phyloP scores from a whole-genome alignment of 2,113 vertebrate species.

The Campylomormyrus tamandua region DNA sequence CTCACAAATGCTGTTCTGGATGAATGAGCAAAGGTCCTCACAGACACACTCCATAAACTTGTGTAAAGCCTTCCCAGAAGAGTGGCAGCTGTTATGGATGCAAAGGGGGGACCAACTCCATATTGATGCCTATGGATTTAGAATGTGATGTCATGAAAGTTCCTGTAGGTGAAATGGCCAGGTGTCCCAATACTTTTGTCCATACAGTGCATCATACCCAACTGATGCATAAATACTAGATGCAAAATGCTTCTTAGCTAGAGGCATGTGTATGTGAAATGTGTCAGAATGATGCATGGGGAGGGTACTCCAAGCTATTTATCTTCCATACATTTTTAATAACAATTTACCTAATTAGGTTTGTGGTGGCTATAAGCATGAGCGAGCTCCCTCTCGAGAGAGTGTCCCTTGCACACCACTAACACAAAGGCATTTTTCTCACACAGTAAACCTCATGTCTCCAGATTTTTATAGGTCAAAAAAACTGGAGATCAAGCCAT shows the following conservation, averaged over 20 bases:
- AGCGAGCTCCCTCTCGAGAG: background rate
- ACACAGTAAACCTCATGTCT: background rate
- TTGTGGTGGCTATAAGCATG: slow-evolving; percentile 17
- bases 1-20: no score
- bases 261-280: background rate
- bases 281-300: background rate
- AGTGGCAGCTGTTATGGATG: background rate
- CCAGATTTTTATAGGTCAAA: background rate
- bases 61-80: background rate
- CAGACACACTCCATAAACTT: background rate
- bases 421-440: background rate
- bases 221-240: background rate
- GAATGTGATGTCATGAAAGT: background rate
- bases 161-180: background rate
- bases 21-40: no score
- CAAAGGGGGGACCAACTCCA: no score
- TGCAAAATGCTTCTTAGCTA: background rate
- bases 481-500: background rate
- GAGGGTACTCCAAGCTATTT: background rate
- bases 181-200: background rate
- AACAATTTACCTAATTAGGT: slow-evolving; percentile 23
- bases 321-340: background rate
- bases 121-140: no score
- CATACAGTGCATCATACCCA: background rate
- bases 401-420: background rate